phyloP scores from a whole-genome alignment of 1,140 invertebrate genomes.

The Conus betulinus region DNA sequence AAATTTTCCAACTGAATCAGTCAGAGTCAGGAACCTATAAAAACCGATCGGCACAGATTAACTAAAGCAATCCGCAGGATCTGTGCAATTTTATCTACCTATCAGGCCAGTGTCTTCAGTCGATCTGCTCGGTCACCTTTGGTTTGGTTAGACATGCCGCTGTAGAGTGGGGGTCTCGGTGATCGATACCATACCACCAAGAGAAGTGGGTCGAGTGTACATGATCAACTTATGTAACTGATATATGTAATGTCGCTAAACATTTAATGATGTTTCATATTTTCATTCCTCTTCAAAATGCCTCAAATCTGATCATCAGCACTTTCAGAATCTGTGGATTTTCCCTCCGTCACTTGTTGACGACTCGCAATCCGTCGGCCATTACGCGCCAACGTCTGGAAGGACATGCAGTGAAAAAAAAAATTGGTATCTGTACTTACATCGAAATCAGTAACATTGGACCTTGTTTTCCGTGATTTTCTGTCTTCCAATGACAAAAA shows the following conservation, averaged over 20 bases:
- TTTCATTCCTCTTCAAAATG: neutral
- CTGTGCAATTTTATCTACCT: too few species aligned
- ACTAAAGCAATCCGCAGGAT: too few species aligned
- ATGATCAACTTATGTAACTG: neutral
- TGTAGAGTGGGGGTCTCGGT: too few species aligned
- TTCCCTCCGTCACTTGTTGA: neutral
- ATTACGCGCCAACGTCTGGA: conserved; percentile 35
- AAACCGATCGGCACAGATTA: too few species aligned
- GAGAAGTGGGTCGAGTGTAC: neutral
- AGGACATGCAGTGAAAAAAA: conserved; percentile 4
- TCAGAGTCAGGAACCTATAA: too few species aligned
- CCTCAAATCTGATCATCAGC: neutral
- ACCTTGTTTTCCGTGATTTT: conserved; percentile 23
- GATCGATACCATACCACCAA: neutral
- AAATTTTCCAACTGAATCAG: too few species aligned
- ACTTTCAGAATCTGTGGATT: neutral
- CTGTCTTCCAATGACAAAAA: conserved; percentile 39
- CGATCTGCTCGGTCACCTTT: too few species aligned
- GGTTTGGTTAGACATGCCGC: too few species aligned
- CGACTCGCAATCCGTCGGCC: neutral
- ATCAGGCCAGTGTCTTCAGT: too few species aligned
- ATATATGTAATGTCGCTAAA: neutral
- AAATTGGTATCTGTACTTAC: conserved; percentile 19
- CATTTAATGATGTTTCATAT: neutral
- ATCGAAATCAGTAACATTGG: conserved; percentile 25